These are phyloP conservation scores for Teleopsis dalmanni DNA, from an alignment of 1,140 invertebrate species.

Conservation along the genomic window DNA sequence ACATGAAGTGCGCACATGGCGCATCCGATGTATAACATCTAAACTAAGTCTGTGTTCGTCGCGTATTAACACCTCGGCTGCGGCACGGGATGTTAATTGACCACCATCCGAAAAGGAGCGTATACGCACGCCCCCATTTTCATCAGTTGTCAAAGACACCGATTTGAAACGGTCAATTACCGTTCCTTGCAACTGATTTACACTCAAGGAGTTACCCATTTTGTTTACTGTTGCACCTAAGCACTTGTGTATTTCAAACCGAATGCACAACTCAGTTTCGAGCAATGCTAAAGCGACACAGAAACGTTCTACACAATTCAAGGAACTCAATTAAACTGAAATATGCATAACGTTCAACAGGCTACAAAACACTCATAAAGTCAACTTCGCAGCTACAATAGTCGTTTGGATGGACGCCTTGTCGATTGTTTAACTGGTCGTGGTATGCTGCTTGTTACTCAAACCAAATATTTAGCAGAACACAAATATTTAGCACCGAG, in stretches of 20 bases:
- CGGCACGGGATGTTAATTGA: slow-evolving; percentile 6
- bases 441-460: too few species aligned
- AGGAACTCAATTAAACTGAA: slow-evolving; percentile 1
- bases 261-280: too few species aligned
- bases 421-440: too few species aligned
- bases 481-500: too few species aligned
- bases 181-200: slow-evolving; percentile 35
- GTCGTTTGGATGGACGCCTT: too few species aligned
- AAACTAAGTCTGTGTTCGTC: slow-evolving; percentile 36
- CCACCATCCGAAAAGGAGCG: slow-evolving; percentile 38
- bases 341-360: too few species aligned
- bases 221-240: not conserved
- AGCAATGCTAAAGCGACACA: not conserved
- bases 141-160: slow-evolving; percentile 34
- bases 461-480: too few species aligned
- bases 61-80: not conserved
- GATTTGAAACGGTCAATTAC: slow-evolving; percentile 39
- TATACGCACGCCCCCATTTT: slow-evolving; percentile 36
- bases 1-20: slow-evolving; percentile 36
- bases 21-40: slow-evolving; percentile 32
- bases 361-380: too few species aligned
- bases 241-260: not conserved
- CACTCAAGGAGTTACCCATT: slow-evolving; percentile 38
- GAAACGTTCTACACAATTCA: slow-evolving; percentile 2
- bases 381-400: too few species aligned